Percentiles rank a stretch among this genome's conserved stretches.
phyloP scores from a whole-genome alignment of 1,140 invertebrate species.

The Rhopalosiphum maidis region DNA sequence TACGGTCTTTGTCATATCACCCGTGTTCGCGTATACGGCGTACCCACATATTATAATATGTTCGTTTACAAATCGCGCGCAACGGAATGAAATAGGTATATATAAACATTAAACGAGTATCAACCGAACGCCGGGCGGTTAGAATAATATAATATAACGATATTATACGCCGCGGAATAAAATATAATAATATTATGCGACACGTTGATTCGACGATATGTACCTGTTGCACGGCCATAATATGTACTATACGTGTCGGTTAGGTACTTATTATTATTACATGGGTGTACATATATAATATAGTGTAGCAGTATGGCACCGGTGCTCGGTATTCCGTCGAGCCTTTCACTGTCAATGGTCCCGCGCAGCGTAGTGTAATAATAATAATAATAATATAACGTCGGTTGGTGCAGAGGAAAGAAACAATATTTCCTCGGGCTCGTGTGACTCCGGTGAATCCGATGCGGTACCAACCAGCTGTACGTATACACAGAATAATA shows the following conservation, averaged over 20 bases:
- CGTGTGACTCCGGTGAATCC: neutral
- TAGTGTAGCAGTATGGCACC: neutral
- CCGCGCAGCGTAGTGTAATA: neutral
- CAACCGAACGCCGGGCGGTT: neutral
- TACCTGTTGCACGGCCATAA: neutral
- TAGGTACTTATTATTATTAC: no score
- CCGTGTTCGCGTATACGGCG: neutral
- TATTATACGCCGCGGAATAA: neutral
- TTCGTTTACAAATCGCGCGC: neutral
- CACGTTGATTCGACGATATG: neutral
- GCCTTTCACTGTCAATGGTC: conserved; percentile 5
- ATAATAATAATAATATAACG: neutral
- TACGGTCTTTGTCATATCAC: neutral
- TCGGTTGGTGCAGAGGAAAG: neutral
- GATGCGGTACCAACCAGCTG: neutral
- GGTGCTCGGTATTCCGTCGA: neutral
- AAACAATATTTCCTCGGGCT: neutral
- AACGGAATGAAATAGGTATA: neutral
- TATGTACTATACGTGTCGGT: neutral
- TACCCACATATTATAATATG: neutral
- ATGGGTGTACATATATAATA: neutral
- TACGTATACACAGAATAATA: no score
- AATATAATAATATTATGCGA: neutral
- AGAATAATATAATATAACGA: neutral
- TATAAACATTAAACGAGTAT: neutral